Base-by-base conservation (phyloP, 2,113 vertebrate species). In the Hippocampus guttulatus region DNA sequence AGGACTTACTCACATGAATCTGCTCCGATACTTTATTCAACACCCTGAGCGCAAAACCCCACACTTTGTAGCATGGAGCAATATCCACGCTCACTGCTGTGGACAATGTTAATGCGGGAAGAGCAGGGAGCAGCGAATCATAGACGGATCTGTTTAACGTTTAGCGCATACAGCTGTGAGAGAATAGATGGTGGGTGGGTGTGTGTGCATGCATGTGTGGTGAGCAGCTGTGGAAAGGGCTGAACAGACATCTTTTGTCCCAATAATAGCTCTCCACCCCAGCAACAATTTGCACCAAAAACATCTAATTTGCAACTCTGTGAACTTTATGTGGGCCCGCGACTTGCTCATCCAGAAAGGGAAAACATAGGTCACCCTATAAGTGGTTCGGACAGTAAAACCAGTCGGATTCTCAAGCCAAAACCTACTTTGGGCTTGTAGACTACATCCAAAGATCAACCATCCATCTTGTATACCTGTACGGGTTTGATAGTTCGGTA, bases 231-330 rank as follows among this genome's bases (percentile, higher is more conserved):
- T 88, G 88, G 85, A 89, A 86, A 88, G 75, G 86, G 87, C 82
- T 88, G 88, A 89, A 90, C 87, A 89, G 81, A 85, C 86, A 86
- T 84, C 88, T 89, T 90, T 90, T 89, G 86, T 89, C 84, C 84
- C 83, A 81, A 80, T 85, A 88, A 88, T 86, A 87, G 83, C 84
- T 77, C 74, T 15, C 58, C 76, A 80, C 77, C 78, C 71, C 69
- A 80, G 78, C 74, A 78, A 84, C 81, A 81, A 79, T 87, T 86
- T 83, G 75, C 51, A 77, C 64, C 23, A 38, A 82, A 69, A 63
- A 55, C 12, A 33, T 73, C 78, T 63, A 57, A 75, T 78, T 75
- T 79, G 67, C 75, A 78, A 72, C 52, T 71, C 70, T 69, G 64
- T 67, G 73, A 84, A 72, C n/a, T 45, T 33, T 68, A 71, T 71